Percentiles rank a stretch among this genome's conserved stretches.
Conservation (phyloP, 1,140 invertebrate species). For the Acromyrmex heyeri region DNA sequence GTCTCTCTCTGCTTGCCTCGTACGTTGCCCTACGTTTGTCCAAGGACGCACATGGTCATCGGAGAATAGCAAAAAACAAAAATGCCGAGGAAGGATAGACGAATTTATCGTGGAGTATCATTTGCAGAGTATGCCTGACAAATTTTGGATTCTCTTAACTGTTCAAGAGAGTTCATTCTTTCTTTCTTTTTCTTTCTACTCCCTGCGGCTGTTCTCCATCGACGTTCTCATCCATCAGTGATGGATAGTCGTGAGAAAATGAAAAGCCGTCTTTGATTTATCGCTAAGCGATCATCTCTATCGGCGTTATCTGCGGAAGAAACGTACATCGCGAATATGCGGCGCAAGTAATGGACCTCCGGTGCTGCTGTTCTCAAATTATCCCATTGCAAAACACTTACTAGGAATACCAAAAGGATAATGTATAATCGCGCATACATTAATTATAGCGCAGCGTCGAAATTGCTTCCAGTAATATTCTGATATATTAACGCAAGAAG, state of each 20-base stretch:
- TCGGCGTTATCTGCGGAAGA: neutral
- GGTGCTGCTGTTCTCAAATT: constrained; percentile 13
- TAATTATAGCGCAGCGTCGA: constrained; percentile 31
- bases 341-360: neutral
- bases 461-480: constrained; percentile 34
- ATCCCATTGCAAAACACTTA: neutral
- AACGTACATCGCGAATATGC: neutral
- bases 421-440: constrained; percentile 39
- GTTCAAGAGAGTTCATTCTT: constrained; percentile 35
- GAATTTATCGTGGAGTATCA: constrained; percentile 41
- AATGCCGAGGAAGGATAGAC: constrained; percentile 13
- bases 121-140: constrained; percentile 42
- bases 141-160: constrained; percentile 52
- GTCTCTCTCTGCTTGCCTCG: neutral
- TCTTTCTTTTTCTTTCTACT: neutral
- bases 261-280: constrained; percentile 54
- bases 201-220: neutral
- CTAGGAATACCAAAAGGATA: neutral
- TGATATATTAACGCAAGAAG: constrained; percentile 21
- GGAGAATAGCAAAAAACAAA: constrained; percentile 17
- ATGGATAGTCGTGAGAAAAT: constrained; percentile 49
- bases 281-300: constrained; percentile 34
- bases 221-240: constrained; percentile 19
- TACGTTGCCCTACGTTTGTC: neutral
- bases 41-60: constrained; percentile 16